Base-by-base conservation (phyloP, 2,888 invertebrate genomes). In the Subacronicta megacephala region DNA sequence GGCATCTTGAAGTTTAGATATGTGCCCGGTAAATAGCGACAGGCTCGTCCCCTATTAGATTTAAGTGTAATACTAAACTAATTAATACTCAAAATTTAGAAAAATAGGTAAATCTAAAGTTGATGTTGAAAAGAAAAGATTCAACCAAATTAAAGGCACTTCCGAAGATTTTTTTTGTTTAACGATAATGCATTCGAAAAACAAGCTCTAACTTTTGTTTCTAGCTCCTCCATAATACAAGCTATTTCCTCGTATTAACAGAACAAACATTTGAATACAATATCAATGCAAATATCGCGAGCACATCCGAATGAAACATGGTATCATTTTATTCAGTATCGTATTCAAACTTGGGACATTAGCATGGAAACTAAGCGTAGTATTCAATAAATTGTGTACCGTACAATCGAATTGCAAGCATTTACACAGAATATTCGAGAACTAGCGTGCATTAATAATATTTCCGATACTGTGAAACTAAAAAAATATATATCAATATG, bases 361-460 rank as follows among this genome's bases (percentile, higher is more conserved):
- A 71, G 65, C 57, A 42, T 38, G 29, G 20, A 52, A 56, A 59
- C 51, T 52, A 55, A 59, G 41, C 56, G n/a, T 44, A 43, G 60
- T 62, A 63, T 75, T 68, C 64, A 54, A 73, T 75, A 75, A 72
- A 73, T 75, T 51, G 45, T 60, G 23, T n/a, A n/a, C 9, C 6
- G 7, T 37, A 44, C 52, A 40, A 64, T 54, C 59, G 53, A 71
- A 43, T 50, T 65, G 58, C 26, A 43, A 42, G 20, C 60, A 61
- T 61, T 72, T 61, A 62, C 65, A 62, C 47, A 43, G 43, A 33
- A 43, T 45, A 37, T 65, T 56, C 59, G 70, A 46, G 45, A 69
- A 74, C 61, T 70, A 58, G 52, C 71, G 63, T 66, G 80, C 80
- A 83, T 83, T 83, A 82, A 81, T 80, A 74, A 75, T 71, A 72